A percentile compares a stretch with the other conserved stretches of the same genome.
Conservation (phyloP, 2,113 vertebrate genomes). For the Oryzias woworae region DNA sequence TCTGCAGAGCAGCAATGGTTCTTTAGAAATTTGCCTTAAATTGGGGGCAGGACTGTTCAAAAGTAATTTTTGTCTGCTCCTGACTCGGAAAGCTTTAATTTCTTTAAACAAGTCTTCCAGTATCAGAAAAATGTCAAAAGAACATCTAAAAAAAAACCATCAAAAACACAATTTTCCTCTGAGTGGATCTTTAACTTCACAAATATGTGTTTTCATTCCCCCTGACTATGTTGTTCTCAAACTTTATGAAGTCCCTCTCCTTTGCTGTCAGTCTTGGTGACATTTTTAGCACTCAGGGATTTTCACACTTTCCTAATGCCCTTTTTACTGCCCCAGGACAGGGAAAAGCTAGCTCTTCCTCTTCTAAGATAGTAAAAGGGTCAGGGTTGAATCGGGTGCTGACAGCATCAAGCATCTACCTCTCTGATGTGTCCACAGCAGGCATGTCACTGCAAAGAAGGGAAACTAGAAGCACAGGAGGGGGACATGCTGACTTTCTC, state of each 20-base stretch:
- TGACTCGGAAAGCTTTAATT: no score
- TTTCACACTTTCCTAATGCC: constrained; percentile 50
- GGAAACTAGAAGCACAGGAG: constrained; percentile 11
- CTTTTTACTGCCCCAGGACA: constrained; percentile 69
- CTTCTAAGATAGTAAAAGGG: constrained; percentile 69
- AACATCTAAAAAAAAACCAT: no score
- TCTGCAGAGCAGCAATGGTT: no score
- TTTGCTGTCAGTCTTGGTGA: constrained; percentile 2
- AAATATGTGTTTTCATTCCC: background rate
- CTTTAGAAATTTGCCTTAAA: no score
- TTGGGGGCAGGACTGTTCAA: no score
- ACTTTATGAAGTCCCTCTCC: background rate
- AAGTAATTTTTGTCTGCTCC: no score
- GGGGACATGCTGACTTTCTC: constrained; percentile 1
- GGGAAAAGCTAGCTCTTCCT: constrained; percentile 77
- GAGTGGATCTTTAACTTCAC: background rate
- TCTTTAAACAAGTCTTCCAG: no score
- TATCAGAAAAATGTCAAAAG: no score
- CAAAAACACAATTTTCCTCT: background rate
- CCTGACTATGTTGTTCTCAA: background rate
- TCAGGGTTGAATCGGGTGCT: constrained; percentile 79
- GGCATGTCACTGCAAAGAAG: constrained; percentile 51
- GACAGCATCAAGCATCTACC: constrained; percentile 74
- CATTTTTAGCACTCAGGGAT: constrained; percentile 14
- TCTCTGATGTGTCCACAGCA: constrained; percentile 75